Evolutionary conservation across 2,113 vertebrate species (phyloP).

Genomic region (Anarrhichthys ocellatus): DNA sequence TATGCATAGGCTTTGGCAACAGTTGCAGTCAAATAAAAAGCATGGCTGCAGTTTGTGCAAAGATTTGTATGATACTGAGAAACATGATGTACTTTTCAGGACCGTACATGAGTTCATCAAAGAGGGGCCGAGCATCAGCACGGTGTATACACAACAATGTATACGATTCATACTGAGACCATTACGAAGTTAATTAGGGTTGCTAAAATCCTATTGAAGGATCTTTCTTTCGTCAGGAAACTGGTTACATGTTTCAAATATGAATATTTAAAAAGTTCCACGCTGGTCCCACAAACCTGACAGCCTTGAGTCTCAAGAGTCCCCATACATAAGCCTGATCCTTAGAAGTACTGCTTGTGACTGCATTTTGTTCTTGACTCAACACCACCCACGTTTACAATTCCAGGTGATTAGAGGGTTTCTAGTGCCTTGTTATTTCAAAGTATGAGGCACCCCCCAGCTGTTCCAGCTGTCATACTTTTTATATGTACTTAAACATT

Average conservation of each 20-base stretch:
- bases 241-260: slow-evolving; percentile 11
- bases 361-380: slow-evolving; percentile 49
- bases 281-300: slow-evolving; percentile 7
- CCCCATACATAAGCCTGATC: slow-evolving; percentile 8
- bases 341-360: slow-evolving; percentile 21
- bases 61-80: neutral
- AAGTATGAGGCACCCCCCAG: slow-evolving; percentile 38
- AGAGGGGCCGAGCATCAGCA: neutral
- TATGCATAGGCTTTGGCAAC: neutral
- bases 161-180: neutral
- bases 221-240: neutral
- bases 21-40: slow-evolving; percentile 7
- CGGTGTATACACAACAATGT: neutral
- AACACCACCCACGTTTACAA: slow-evolving; percentile 51
- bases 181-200: neutral
- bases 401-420: slow-evolving; percentile 71
- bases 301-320: slow-evolving; percentile 28
- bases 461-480: slow-evolving; percentile 68
- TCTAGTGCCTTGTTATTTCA: slow-evolving; percentile 62
- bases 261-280: slow-evolving; percentile 39
- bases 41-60: slow-evolving; percentile 9
- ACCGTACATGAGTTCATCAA: neutral
- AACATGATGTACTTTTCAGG: neutral
- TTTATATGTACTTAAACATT: slow-evolving; percentile 29
- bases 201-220: neutral